Evolutionary conservation across 2,113 vertebrate species (phyloP), one percentile per base, ranked within the genome.

Genomic region (Archilochus colubris): DNA sequence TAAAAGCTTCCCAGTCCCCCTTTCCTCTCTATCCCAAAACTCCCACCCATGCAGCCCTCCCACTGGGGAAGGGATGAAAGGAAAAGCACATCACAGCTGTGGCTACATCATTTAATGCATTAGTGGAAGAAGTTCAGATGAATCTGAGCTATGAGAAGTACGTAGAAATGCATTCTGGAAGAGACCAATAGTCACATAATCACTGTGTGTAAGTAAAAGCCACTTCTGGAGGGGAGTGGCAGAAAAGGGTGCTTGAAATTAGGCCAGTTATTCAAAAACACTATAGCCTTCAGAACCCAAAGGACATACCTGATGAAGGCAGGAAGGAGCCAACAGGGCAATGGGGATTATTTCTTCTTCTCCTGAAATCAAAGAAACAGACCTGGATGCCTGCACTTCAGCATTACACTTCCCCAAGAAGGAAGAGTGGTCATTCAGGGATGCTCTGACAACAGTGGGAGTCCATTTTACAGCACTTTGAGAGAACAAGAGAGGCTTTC

Each of bases 401-500:
- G 55, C 53, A 70, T 67, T 88, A 70, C 30, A 12, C 63, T 91
- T 91, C 59, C 57, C 64, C 40, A 38, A 80, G 89, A 78, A 70
- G 79, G 67, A 88, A 70, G 88, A 91, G 78, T 48, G 18, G 2
- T 2, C 0, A 0, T 74, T 81, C 3, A 5, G 82, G 27, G 87
- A 78, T 93, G 86, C 36, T 81, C 88, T 76, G 48, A 53, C 55
- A 57, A 86, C 81, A 89, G 75, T 69, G 53, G 85, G 84, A 82
- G 87, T 81, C 79, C 79, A 59, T 95, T 90, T 91, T 88, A 57
- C 64, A 77, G 46, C 3, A 4, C 28, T 83, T 48, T 0, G 0
- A 64, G 89, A 94, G 87, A 96, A 95, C 91, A 95, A 94, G 91
- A 78, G 55, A 94, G 36, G 75, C 85, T 91, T 96, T 91, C 89